Evolutionary conservation across 2,888 invertebrate species (phyloP), one percentile per base, ranked within the genome.

Genomic region (Macrosiphum euphorbiae): DNA sequence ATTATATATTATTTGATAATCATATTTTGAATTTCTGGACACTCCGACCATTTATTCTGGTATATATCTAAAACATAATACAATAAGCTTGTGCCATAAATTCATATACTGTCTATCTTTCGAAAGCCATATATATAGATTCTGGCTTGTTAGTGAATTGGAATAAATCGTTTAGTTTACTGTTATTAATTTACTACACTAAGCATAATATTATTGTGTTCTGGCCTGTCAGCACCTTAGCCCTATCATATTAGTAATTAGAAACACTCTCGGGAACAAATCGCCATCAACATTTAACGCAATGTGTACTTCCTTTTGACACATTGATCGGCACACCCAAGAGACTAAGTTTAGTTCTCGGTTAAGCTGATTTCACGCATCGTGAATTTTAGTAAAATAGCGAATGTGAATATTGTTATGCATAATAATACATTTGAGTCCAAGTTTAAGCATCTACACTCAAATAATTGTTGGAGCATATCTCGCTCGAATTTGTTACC

Each of bases 271-370:
- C n/a, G 20, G 90, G 47, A 90, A 90, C 61, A 67, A 90, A 90
- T 61, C 47, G 24, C 61, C 61, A 47, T 67, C 61, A 47, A 47
- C 90, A 47, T 20, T 47, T 4, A 90, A 67, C 24, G 47, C 61
- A 47, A 61, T 90, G n/a, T 47, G 61, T 90, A 90, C 61, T 90
- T 67, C 90, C 47, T 90, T 90, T 90, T 67, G n/a, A 90, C 61
- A 90, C 47, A 90, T 44, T 67, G 90, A 90, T 90, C 90, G 90
- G 10, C 61, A 90, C 20, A 20, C 61, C 24, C n/a, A n/a, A 67
- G 90, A 47, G 47, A 90, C 61, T 47, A n/a, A 90, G n/a, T 90
- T 61, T 47, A 35, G 35, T 78, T 20, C 35, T 41, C 7, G 20
- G 78, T 35, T 78, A 41, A 90, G 61, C n/a, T 47, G 47, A 67